These are phyloP conservation scores for Brachycybe producta DNA, from an alignment of 2,888 invertebrate genomes.

Conservation along the genomic window DNA sequence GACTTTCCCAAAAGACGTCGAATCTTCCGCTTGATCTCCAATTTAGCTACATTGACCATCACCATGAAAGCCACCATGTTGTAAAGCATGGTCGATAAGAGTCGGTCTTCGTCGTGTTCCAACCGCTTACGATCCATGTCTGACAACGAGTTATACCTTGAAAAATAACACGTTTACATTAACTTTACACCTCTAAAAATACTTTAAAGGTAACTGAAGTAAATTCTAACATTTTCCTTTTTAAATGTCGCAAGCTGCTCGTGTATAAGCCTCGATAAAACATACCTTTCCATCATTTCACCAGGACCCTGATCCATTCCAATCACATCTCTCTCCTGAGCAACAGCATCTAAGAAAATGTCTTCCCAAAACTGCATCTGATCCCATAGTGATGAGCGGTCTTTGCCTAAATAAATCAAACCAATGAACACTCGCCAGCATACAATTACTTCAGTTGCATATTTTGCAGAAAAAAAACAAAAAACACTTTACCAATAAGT, in stretches of 20 bases:
- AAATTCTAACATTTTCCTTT: background rate
- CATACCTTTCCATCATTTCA: slow-evolving; percentile 93
- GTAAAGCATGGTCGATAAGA: slow-evolving; percentile 87
- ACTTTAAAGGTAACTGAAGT: background rate
- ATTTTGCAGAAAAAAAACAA: background rate
- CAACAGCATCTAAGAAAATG: slow-evolving; percentile 91
- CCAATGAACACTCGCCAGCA: background rate
- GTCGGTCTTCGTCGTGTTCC: slow-evolving; percentile 93
- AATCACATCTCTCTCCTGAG: slow-evolving; percentile 94
- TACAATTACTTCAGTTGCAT: background rate
- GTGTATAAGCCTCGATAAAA: no score
- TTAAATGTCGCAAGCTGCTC: slow-evolving; percentile 1
- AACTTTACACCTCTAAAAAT: background rate
- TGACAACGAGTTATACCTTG: slow-evolving; percentile 72
- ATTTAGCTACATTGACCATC: slow-evolving; percentile 74
- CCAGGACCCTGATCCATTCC: slow-evolving; percentile 99
- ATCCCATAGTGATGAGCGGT: slow-evolving; percentile 84
- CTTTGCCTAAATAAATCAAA: slow-evolving; percentile 41
- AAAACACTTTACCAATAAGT: slow-evolving; percentile 33
- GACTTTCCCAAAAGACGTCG: slow-evolving; percentile 90
- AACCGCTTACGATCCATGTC: slow-evolving; percentile 85
- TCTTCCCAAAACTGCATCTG: slow-evolving; percentile 99
- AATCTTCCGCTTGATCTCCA: slow-evolving; percentile 71
- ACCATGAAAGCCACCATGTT: slow-evolving; percentile 93
- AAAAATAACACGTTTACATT: slow-evolving; percentile 7